Evolutionary conservation across 2,113 vertebrate genomes (phyloP).

Genomic region (Caranx ignobilis): DNA sequence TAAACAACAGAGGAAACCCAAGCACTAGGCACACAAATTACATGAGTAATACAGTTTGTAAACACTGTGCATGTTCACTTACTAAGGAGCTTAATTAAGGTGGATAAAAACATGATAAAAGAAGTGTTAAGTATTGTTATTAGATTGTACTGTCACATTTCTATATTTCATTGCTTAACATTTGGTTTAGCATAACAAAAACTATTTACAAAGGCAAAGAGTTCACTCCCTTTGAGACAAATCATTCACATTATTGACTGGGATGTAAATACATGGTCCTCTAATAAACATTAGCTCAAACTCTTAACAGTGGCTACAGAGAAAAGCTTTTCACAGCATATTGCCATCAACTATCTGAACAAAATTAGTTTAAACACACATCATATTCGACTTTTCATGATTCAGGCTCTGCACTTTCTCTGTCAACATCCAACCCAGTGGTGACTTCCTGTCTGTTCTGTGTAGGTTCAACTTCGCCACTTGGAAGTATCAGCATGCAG

Average conservation of each 20-base stretch:
- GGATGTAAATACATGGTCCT: constrained; percentile 71
- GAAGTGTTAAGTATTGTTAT: constrained; percentile 55
- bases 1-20: constrained; percentile 62
- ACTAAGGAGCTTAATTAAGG: constrained; percentile 41
- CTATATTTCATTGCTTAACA: constrained; percentile 48
- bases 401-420: constrained; percentile 47
- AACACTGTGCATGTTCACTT: constrained; percentile 61
- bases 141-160: constrained; percentile 78
- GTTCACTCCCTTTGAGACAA: constrained; percentile 71
- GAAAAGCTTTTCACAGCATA: constrained; percentile 36
- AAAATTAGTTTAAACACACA: constrained; percentile 25
- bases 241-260: constrained; percentile 79
- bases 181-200: constrained; percentile 74
- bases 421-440: constrained; percentile 16
- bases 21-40: constrained; percentile 58
- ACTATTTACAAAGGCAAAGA: constrained; percentile 72
- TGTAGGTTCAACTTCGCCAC: constrained; percentile 28
- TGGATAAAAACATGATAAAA: constrained; percentile 40
- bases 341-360: constrained; percentile 25
- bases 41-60: constrained; percentile 49
- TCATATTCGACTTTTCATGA: constrained; percentile 44
- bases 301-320: constrained; percentile 38
- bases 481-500: constrained; percentile 30
- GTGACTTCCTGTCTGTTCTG: constrained; percentile 20
- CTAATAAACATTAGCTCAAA: constrained; percentile 62